Evolutionary conservation across 2,888 invertebrate genomes (phyloP).

Genomic region (Ophion ventricosus): DNA sequence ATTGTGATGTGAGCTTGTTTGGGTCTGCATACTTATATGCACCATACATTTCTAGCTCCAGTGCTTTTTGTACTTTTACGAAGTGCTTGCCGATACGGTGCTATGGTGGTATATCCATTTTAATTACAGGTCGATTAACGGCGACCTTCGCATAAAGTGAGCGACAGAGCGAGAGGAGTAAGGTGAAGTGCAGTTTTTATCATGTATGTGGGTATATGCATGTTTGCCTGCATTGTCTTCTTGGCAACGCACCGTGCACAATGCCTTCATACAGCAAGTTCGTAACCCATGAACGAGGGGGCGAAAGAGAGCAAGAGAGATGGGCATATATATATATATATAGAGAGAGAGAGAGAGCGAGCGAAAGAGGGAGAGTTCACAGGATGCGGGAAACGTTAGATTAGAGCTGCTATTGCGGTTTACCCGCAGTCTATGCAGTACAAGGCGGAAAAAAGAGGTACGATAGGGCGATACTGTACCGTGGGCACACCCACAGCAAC

Average conservation of each 20-base stretch:
- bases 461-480: conserved; percentile 44
- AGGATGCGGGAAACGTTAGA: conserved; percentile 67
- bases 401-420: conserved; percentile 52
- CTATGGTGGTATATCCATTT: conserved; percentile 49
- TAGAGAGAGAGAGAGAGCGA: neutral
- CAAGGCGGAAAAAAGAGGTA: conserved; percentile 16
- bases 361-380: conserved; percentile 44
- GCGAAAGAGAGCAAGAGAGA: neutral
- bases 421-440: conserved; percentile 32
- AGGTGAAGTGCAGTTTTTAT: conserved; percentile 59
- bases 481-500: conserved; percentile 42
- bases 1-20: neutral
- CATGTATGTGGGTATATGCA: conserved; percentile 5
- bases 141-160: conserved; percentile 72
- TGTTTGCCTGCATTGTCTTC: conserved; percentile 56
- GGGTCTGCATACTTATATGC: neutral
- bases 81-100: conserved; percentile 23
- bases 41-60: neutral
- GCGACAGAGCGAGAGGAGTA: conserved; percentile 43
- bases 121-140: conserved; percentile 75
- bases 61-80: conserved; percentile 1
- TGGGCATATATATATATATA: neutral
- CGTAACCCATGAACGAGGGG: conserved; percentile 55
- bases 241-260: conserved; percentile 47
- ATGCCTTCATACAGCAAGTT: conserved; percentile 35